A percentile compares a stretch with the other conserved stretches of the same genome.
These are phyloP conservation scores for Psococerastis gibbosa DNA, from an alignment of 2,888 invertebrate species.

Conservation along the genomic window DNA sequence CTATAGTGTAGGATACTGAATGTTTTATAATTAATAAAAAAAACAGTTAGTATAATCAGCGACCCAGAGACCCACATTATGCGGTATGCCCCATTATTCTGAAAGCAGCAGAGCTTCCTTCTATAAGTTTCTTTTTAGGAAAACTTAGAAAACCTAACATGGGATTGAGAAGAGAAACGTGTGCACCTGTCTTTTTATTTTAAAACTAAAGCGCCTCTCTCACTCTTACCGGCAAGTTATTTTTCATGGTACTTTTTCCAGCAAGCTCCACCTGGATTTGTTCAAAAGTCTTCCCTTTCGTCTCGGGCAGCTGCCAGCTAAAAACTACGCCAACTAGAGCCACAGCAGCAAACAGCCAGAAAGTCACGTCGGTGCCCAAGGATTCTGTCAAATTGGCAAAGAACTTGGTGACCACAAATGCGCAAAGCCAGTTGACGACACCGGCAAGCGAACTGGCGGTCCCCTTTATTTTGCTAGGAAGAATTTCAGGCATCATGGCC, in stretches of 20 bases:
- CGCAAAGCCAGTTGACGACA: conserved; percentile 23
- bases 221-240: background rate
- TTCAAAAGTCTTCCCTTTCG: conserved; percentile 17
- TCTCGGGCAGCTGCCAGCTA: conserved; percentile 17
- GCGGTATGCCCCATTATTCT: too few relatives aligned
- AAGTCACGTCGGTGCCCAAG: conserved; percentile 10
- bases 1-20: too few relatives aligned
- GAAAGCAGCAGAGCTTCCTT: too few relatives aligned
- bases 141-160: too few relatives aligned
- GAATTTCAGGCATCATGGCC: conserved; percentile 26
- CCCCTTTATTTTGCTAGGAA: conserved; percentile 25
- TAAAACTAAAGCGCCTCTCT: too few relatives aligned
- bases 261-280: conserved; percentile 13
- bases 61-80: too few relatives aligned
- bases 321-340: conserved; percentile 16
- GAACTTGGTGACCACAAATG: conserved; percentile 22
- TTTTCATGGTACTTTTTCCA: too few relatives aligned
- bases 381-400: conserved; percentile 10
- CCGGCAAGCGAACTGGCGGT: conserved; percentile 26
- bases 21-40: too few relatives aligned
- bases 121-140: too few relatives aligned
- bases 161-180: too few relatives aligned
- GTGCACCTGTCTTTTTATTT: too few relatives aligned
- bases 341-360: conserved; percentile 14
- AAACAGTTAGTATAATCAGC: too few relatives aligned